Evolutionary conservation across 2,888 invertebrate species (phyloP).

Genomic region (Drosophila bunnanda): DNA sequence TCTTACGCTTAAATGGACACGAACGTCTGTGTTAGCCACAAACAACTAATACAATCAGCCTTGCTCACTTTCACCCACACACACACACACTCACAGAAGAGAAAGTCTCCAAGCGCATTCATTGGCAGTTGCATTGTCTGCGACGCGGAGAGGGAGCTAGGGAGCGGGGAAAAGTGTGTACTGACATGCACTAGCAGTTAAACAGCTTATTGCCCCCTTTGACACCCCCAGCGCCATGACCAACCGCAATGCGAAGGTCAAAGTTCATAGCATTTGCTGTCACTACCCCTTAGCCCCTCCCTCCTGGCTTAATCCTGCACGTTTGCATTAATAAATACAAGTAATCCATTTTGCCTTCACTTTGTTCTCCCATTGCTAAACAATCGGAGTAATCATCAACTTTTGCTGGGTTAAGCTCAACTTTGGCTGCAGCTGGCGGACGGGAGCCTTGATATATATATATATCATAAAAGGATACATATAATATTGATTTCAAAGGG

Average conservation of each 20-base stretch:
- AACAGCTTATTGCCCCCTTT: slow-evolving; percentile 51
- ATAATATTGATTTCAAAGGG: neutral
- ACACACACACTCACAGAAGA: neutral
- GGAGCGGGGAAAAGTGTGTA: slow-evolving; percentile 3
- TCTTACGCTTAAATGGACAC: slow-evolving; percentile 57
- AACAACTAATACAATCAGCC: slow-evolving; percentile 65
- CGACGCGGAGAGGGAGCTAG: neutral
- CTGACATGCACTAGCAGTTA: slow-evolving; percentile 59
- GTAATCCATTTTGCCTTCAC: slow-evolving; percentile 23
- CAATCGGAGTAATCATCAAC: slow-evolving; percentile 14
- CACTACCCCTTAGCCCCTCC: too few relatives aligned
- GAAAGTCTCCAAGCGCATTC: neutral
- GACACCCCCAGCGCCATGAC: neutral
- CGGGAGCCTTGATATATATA: neutral
- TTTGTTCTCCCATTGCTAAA: slow-evolving; percentile 13
- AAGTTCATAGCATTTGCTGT: slow-evolving; percentile 60
- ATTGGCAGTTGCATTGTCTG: slow-evolving; percentile 58
- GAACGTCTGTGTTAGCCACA: slow-evolving; percentile 68
- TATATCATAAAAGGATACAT: neutral
- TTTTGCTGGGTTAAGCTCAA: slow-evolving; percentile 9
- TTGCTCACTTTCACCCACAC: slow-evolving; percentile 17
- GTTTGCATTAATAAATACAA: slow-evolving; percentile 36
- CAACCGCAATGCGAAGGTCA: slow-evolving; percentile 55
- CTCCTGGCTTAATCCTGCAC: slow-evolving; percentile 13
- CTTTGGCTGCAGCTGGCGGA: slow-evolving; percentile 5